phyloP scores from a whole-genome alignment of 2,797 vertebrate genomes.

The Odontamblyopus lacepedii region DNA sequence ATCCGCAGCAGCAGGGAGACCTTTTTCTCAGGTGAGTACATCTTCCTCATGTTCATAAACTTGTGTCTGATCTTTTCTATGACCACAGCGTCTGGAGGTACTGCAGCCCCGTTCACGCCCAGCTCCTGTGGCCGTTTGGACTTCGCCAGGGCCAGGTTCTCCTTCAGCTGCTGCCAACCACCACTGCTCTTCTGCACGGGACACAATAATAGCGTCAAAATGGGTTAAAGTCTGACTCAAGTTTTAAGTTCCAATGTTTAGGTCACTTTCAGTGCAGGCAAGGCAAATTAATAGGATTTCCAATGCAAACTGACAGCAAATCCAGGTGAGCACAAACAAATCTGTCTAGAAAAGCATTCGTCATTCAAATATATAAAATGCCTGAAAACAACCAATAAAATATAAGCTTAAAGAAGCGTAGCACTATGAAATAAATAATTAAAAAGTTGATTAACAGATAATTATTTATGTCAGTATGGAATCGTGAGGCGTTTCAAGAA shows the following conservation, averaged over 20 bases:
- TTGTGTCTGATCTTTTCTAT: slow-evolving; percentile 96
- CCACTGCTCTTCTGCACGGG: slow-evolving; percentile 81
- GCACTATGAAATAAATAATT: too few species aligned
- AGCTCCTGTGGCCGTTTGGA: slow-evolving; percentile 89
- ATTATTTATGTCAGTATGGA: too few species aligned
- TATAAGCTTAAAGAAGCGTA: too few species aligned
- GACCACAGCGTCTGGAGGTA: slow-evolving; percentile 88
- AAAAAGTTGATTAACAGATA: too few species aligned
- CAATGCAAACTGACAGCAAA: background rate
- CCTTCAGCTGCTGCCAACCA: slow-evolving; percentile 88
- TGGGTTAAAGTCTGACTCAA: background rate
- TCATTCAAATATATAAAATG: too few species aligned
- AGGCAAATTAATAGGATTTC: background rate
- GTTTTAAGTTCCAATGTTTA: background rate
- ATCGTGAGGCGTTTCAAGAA: too few species aligned
- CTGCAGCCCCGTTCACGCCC: slow-evolving; percentile 85
- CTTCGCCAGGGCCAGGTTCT: slow-evolving; percentile 90
- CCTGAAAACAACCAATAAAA: too few species aligned
- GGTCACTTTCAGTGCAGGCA: background rate
- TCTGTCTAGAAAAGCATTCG: too few species aligned
- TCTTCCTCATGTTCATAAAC: slow-evolving; percentile 92
- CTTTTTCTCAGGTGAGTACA: slow-evolving; percentile 97
- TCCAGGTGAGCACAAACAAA: background rate
- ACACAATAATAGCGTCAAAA: background rate
- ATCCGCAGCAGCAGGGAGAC: slow-evolving; percentile 91